Conservation (phyloP, 2,797 vertebrate genomes). For the Malacoctenus gilli region DNA sequence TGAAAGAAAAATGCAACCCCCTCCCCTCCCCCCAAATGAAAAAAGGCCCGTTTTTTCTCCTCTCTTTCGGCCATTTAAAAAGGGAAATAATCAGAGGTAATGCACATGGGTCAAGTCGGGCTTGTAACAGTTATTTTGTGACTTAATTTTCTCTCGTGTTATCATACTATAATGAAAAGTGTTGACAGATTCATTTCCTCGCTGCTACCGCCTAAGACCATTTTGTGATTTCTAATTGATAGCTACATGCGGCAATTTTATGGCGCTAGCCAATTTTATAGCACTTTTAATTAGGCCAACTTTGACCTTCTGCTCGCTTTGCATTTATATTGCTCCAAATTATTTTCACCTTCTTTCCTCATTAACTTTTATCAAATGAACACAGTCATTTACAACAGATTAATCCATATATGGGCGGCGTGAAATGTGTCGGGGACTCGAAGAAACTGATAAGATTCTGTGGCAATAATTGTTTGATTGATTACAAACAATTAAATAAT, state of each 20-base stretch:
- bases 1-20: conserved; percentile 40
- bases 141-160: conserved; percentile 70
- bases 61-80: conserved; percentile 14
- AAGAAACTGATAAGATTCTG: conserved; percentile 40
- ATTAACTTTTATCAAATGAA: conserved; percentile 73
- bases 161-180: conserved; percentile 74
- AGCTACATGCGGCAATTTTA: conserved; percentile 72
- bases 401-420: conserved; percentile 53
- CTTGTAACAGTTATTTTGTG: conserved; percentile 68
- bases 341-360: conserved; percentile 76
- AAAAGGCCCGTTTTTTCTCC: not conserved
- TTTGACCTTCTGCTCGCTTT: conserved; percentile 79
- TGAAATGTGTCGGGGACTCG: conserved; percentile 36
- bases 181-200: conserved; percentile 80
- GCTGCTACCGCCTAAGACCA: conserved; percentile 62
- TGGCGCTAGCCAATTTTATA: conserved; percentile 70
- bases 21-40: conserved; percentile 2
- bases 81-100: conserved; percentile 57
- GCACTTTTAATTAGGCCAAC: conserved; percentile 80
- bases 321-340: conserved; percentile 80
- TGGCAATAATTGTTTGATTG: conserved; percentile 48
- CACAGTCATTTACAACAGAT: conserved; percentile 57
- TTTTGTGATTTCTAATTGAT: conserved; percentile 80
- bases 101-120: conserved; percentile 60
- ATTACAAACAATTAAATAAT: conserved; percentile 49